Conservation (phyloP, 2,113 vertebrate species). For the Chaenocephalus aceratus region DNA sequence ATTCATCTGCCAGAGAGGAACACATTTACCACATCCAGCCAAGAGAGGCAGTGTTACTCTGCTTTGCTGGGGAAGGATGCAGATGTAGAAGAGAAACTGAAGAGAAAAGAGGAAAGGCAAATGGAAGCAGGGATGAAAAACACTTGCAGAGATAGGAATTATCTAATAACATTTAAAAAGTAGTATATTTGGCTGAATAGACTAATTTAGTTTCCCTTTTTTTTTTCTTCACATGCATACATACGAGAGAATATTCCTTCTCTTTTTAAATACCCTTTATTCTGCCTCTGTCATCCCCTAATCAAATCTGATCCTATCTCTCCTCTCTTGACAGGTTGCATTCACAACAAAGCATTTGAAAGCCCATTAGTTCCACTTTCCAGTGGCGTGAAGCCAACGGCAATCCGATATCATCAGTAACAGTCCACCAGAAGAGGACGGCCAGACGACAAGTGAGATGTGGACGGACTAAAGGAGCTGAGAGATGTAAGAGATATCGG, state of each 20-base stretch:
- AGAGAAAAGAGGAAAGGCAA: constrained; percentile 24
- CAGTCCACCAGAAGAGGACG: constrained; percentile 69
- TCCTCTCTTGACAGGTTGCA: constrained; percentile 60
- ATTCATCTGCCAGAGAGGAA: constrained; percentile 79
- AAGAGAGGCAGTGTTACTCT: constrained; percentile 77
- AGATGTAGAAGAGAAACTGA: constrained; percentile 36
- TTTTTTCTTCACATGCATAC: constrained; percentile 1
- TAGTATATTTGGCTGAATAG: constrained; percentile 30
- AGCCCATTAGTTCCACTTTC: constrained; percentile 71
- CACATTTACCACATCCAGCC: constrained; percentile 64
- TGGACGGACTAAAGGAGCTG: constrained; percentile 51
- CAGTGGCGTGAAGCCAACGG: constrained; percentile 53
- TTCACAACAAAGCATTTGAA: constrained; percentile 74
- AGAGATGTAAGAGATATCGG: constrained; percentile 56
- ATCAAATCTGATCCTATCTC: constrained; percentile 76
- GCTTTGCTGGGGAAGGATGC: constrained; percentile 21
- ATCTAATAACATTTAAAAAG: constrained; percentile 35
- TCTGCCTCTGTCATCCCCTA: constrained; percentile 34
- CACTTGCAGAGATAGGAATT: constrained; percentile 39
- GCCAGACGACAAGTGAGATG: constrained; percentile 70
- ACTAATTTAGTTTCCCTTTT: constrained; percentile 32
- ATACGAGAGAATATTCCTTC: constrained; percentile 25
- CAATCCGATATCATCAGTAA: constrained; percentile 69
- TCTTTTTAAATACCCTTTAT: constrained; percentile 59
- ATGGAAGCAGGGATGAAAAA: constrained; percentile 34